Evolutionary conservation across 2,888 invertebrate genomes (phyloP), one percentile per base, ranked within the genome.

Genomic region (Drosophila rubida): DNA sequence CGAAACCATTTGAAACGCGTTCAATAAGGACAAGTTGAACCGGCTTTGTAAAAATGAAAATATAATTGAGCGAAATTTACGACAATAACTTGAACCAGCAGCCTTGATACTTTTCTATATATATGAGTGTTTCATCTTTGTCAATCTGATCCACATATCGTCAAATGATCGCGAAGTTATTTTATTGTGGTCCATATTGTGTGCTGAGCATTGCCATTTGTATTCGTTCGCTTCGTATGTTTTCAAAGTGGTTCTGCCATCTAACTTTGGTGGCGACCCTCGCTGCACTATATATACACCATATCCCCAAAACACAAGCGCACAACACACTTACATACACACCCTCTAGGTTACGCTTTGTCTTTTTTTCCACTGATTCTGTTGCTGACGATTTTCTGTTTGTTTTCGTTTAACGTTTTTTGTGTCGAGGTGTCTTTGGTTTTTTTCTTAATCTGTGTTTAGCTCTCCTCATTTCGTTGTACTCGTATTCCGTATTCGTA

Each of bases 151-250:
- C 39, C 39, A 25, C 11, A 8, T 41, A 27, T 51, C 25, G 30
- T 30, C 0, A 41, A 30, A 16, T 7, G 39, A 46, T 25, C 25
- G 23, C 14, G 35, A 27, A 30, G 37, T 48, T 14, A 48, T 46
- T 46, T 32, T 25, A 54, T 59, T 53, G 46, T 53, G 42, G 54
- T 75, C 53, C 65, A 70, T 75, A 71, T 74, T 75, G 76, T 71
- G 68, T 75, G 75, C 68, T 75, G 75, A 75, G 75, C 75, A 75
- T 63, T 63, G 68, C 62, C 75, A 67, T 62, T 45, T 75, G 30
- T 74, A 37, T 60, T 39, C 44, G 62, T 75, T 67, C 57, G 57
- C 59, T 74, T 75, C 72, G 76, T 68, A 68, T 72, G 72, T 72
- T 72, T 67, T 71, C 72, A 58, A 58, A 70, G 4, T 37, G 14